Evolutionary conservation across 2,888 invertebrate species (phyloP).

Genomic region (Eilema caniola): DNA sequence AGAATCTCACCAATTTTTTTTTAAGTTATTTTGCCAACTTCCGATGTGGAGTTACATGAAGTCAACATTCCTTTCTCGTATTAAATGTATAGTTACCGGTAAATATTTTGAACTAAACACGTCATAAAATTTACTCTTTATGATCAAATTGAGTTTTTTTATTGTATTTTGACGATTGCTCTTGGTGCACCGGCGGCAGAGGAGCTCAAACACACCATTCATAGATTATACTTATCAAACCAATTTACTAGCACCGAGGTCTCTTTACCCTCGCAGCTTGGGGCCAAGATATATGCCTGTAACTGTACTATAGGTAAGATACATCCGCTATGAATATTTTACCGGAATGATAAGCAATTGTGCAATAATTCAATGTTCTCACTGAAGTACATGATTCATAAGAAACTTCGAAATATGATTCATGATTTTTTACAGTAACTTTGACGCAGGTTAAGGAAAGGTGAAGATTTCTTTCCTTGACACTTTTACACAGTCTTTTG

Average conservation of each 20-base stretch:
- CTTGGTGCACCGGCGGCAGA: no score
- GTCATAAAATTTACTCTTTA: no score
- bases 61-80: slow-evolving; percentile 10
- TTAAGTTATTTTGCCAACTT: slow-evolving; percentile 16
- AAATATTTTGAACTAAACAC: no score
- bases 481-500: background rate
- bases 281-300: no score
- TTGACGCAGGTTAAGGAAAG: slow-evolving; percentile 4
- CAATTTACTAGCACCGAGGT: no score
- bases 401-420: slow-evolving; percentile 11
- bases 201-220: no score
- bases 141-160: no score
- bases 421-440: slow-evolving; percentile 5
- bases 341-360: slow-evolving; percentile 7
- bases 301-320: background rate
- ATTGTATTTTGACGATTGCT: no score
- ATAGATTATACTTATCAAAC: no score
- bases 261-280: no score
- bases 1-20: background rate
- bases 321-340: slow-evolving; percentile 11
- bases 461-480: background rate
- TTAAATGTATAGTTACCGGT: background rate
- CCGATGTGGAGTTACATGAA: slow-evolving; percentile 11
- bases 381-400: slow-evolving; percentile 13
- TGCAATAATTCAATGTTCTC: slow-evolving; percentile 15